Evolutionary conservation across 2,888 invertebrate genomes (phyloP).

Genomic region (Serrognathus titanus): DNA sequence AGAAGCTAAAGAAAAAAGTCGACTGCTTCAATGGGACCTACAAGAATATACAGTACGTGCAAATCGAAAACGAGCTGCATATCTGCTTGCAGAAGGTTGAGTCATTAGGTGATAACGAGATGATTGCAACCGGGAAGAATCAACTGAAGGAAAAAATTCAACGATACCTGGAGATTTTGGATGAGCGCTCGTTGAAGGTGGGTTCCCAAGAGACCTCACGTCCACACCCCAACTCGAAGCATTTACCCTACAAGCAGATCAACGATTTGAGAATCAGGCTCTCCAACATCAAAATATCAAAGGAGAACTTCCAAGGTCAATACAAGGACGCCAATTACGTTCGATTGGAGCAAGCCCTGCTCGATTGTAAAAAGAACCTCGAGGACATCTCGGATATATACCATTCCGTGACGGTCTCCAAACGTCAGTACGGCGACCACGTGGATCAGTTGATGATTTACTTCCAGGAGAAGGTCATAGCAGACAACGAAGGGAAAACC

Average conservation of each 20-base stretch:
- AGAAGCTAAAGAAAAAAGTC: slow-evolving; percentile 24
- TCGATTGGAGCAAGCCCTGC: slow-evolving; percentile 17
- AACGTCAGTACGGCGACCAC: slow-evolving; percentile 9
- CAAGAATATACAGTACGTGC: slow-evolving; percentile 21
- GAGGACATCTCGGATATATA: slow-evolving; percentile 1
- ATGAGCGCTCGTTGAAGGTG: slow-evolving; percentile 23
- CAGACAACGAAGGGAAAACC: slow-evolving; percentile 6
- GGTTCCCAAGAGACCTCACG: slow-evolving; percentile 7
- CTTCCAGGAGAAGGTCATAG: slow-evolving; percentile 9
- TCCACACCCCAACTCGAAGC: neutral
- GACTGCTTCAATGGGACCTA: slow-evolving; percentile 25
- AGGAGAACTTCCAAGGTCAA: slow-evolving; percentile 19
- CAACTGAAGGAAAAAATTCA: slow-evolving; percentile 24
- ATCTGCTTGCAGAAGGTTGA: slow-evolving; percentile 16
- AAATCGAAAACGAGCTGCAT: slow-evolving; percentile 21
- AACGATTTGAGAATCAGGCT: slow-evolving; percentile 17
- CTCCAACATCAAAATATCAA: slow-evolving; percentile 12
- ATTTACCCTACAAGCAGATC: slow-evolving; percentile 7
- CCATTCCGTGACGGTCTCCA: neutral
- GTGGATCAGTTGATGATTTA: slow-evolving; percentile 10
- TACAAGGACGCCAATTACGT: slow-evolving; percentile 18
- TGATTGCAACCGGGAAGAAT: slow-evolving; percentile 15
- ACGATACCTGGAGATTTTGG: slow-evolving; percentile 24
- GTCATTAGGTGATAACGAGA: slow-evolving; percentile 18
- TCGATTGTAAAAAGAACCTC: neutral